A percentile compares a stretch with the other conserved stretches of the same genome.
phyloP scores from a whole-genome alignment of 53 echinoderm and acorn worm genomes.

The Arbacia lixula region DNA sequence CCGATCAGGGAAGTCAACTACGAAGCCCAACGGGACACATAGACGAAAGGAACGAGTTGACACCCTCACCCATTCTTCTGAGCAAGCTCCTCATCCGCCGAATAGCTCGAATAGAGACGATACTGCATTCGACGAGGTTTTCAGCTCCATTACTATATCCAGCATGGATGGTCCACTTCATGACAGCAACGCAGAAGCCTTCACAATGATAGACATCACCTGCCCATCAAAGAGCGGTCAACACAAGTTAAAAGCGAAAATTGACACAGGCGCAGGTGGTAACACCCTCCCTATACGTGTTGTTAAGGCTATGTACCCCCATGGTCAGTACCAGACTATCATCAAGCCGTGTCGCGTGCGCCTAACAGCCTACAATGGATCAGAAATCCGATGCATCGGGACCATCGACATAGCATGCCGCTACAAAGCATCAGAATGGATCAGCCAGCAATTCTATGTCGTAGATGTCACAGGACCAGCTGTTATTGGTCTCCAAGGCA shows the following conservation, averaged over 20 bases:
- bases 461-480: slow-evolving; percentile 71
- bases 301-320: slow-evolving; percentile 63
- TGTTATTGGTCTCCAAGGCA: slow-evolving; percentile 52
- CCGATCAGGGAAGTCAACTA: background rate
- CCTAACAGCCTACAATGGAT: slow-evolving; percentile 66
- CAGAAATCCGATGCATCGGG: slow-evolving; percentile 60
- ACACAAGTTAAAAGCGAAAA: slow-evolving; percentile 49
- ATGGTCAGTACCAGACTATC: background rate
- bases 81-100: no score
- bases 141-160: slow-evolving; percentile 39
- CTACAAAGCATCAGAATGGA: slow-evolving; percentile 48
- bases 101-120: no score
- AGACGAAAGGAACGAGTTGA: no score
- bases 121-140: no score
- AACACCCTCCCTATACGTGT: slow-evolving; percentile 66
- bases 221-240: slow-evolving; percentile 41
- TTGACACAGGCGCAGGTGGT: slow-evolving; percentile 63
- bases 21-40: background rate
- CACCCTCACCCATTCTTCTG: no score
- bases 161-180: slow-evolving; percentile 12
- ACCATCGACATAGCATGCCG: slow-evolving; percentile 53
- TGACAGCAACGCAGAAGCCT: slow-evolving; percentile 33
- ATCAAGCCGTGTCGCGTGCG: slow-evolving; percentile 1
- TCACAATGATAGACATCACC: slow-evolving; percentile 13
- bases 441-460: slow-evolving; percentile 47